Conservation (phyloP, 2,113 vertebrate species). For the Neolamprologus hecqui region DNA sequence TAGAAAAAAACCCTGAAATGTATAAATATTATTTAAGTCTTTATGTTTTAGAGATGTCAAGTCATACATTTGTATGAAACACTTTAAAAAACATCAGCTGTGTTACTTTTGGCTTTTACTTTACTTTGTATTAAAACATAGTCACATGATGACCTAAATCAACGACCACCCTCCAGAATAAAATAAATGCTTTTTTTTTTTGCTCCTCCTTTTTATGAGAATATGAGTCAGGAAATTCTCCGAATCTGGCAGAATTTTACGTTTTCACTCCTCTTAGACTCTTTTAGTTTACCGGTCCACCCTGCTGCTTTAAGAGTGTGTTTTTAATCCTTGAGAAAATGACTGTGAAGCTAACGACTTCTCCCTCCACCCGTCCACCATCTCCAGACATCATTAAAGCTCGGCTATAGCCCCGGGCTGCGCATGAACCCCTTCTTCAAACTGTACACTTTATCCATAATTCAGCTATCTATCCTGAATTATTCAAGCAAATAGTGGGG, state of each 20-base stretch:
- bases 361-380: conserved; percentile 77
- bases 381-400: conserved; percentile 98
- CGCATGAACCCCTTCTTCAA: conserved; percentile 97
- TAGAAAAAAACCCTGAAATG: rapidly evolving
- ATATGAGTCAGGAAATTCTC: background rate
- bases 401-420: conserved; percentile 89
- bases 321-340: conserved; percentile 91
- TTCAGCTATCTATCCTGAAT: conserved; percentile 96
- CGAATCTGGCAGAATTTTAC: background rate
- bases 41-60: background rate
- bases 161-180: background rate
- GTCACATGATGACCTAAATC: background rate
- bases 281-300: background rate
- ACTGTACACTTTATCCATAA: conserved; percentile 99
- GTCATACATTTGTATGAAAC: background rate
- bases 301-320: conserved; percentile 84
- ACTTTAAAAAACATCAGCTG: background rate
- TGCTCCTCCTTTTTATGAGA: background rate
- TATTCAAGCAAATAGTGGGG: conserved; percentile 99
- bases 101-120: background rate
- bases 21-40: background rate
- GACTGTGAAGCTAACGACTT: conserved; percentile 94
- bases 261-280: background rate
- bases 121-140: background rate
- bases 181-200: background rate